phyloP scores from a whole-genome alignment of 2,797 vertebrate genomes.

The Tapera naevia region DNA sequence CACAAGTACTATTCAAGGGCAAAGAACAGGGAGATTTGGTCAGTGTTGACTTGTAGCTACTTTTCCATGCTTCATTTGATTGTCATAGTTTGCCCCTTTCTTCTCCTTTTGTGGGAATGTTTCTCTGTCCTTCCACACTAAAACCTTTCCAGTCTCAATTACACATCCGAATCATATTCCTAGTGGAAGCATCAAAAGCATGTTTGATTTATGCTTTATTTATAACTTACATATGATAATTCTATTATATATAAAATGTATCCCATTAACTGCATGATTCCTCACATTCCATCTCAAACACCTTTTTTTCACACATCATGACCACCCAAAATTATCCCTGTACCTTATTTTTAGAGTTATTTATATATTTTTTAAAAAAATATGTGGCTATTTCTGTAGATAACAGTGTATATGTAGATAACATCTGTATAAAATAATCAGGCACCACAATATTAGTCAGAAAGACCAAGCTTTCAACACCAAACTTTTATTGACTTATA shows the following conservation, averaged over 20 bases:
- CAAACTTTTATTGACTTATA: background rate
- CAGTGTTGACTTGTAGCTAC: background rate
- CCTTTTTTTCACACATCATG: background rate
- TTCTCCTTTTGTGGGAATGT: background rate
- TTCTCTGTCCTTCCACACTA: background rate
- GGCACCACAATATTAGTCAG: background rate
- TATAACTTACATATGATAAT: background rate
- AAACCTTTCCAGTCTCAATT: background rate
- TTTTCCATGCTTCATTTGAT: background rate
- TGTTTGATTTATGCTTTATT: background rate
- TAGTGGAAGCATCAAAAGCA: background rate
- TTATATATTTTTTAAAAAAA: background rate
- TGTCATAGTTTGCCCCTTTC: background rate
- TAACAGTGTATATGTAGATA: background rate
- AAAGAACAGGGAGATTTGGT: background rate
- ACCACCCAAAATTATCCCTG: background rate
- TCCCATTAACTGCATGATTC: background rate
- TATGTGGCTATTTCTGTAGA: background rate
- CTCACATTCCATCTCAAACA: background rate
- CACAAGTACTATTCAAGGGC: background rate
- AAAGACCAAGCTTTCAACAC: background rate
- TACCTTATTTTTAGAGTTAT: background rate
- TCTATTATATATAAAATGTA: background rate
- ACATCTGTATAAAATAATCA: background rate
- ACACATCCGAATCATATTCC: background rate